phyloP scores from a whole-genome alignment of 2,888 invertebrate species.

The Tubiluchus corallicola region DNA sequence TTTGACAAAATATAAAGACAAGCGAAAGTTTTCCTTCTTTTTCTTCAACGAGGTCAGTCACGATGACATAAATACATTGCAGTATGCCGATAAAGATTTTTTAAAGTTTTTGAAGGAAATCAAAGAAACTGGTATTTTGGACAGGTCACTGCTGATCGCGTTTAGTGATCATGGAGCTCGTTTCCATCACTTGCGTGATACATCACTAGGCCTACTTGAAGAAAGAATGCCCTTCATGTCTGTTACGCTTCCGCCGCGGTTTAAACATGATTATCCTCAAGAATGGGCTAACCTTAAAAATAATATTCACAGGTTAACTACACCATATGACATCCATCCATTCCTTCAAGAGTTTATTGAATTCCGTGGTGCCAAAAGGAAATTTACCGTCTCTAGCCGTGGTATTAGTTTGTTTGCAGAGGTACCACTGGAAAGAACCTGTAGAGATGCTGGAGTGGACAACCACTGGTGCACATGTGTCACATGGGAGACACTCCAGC shows the following conservation, averaged over 20 bases:
- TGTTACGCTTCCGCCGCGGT: slow-evolving; percentile 50
- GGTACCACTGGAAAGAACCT: slow-evolving; percentile 48
- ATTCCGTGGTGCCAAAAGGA: slow-evolving; percentile 11
- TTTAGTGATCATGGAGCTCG: slow-evolving; percentile 80
- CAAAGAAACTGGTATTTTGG: slow-evolving; percentile 37
- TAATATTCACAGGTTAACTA: slow-evolving; percentile 50
- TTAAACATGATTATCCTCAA: slow-evolving; percentile 40
- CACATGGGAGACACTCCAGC: slow-evolving; percentile 49
- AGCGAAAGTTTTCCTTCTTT: slow-evolving; percentile 62
- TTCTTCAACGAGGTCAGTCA: slow-evolving; percentile 79
- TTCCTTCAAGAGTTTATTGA: slow-evolving; percentile 46
- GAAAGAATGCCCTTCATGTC: slow-evolving; percentile 74
- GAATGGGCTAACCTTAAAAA: slow-evolving; percentile 38
- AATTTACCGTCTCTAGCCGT: slow-evolving; percentile 15
- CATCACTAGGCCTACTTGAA: slow-evolving; percentile 74
- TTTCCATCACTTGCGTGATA: slow-evolving; percentile 58
- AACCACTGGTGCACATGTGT: slow-evolving; percentile 92
- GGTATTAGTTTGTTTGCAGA: slow-evolving; percentile 23
- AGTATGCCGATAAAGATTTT: slow-evolving; percentile 22
- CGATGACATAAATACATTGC: slow-evolving; percentile 58
- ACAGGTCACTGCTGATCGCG: slow-evolving; percentile 60
- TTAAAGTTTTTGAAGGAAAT: neutral
- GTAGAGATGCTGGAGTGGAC: slow-evolving; percentile 70
- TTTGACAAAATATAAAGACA: slow-evolving; percentile 40
- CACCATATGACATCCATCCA: slow-evolving; percentile 72